A percentile compares a stretch with the other conserved stretches of the same genome.
These are phyloP conservation scores for Narcine bancroftii DNA, from an alignment of 2,113 vertebrate species.

Conservation along the genomic window DNA sequence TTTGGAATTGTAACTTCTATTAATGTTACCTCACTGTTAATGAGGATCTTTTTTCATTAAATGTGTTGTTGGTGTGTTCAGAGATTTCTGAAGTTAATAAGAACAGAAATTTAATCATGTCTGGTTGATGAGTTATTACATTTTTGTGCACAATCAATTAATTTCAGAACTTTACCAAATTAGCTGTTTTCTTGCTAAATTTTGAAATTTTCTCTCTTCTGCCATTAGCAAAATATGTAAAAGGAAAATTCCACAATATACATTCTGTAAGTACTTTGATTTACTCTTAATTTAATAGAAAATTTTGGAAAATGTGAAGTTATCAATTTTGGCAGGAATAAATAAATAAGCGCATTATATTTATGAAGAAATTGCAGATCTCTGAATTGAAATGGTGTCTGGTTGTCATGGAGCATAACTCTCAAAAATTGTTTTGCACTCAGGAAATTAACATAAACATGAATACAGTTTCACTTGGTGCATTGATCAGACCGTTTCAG, in stretches of 20 bases:
- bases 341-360: no score
- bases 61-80: neutral
- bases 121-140: neutral
- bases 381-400: no score
- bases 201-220: neutral
- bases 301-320: no score
- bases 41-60: neutral
- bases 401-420: no score
- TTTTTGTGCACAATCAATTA: neutral
- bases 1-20: neutral
- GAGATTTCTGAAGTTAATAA: neutral
- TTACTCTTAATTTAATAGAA: neutral
- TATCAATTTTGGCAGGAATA: no score
- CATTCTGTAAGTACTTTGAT: neutral
- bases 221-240: neutral
- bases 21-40: neutral
- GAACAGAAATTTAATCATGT: neutral
- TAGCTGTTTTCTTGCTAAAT: neutral
- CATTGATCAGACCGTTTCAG: no score
- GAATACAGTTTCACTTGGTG: no score
- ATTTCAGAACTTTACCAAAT: conserved; percentile 1
- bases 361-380: no score
- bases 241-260: neutral
- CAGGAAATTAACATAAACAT: no score
- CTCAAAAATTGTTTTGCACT: no score